Conservation (phyloP, 1,140 invertebrate species). For the Brachionus asplanchnoidis region DNA sequence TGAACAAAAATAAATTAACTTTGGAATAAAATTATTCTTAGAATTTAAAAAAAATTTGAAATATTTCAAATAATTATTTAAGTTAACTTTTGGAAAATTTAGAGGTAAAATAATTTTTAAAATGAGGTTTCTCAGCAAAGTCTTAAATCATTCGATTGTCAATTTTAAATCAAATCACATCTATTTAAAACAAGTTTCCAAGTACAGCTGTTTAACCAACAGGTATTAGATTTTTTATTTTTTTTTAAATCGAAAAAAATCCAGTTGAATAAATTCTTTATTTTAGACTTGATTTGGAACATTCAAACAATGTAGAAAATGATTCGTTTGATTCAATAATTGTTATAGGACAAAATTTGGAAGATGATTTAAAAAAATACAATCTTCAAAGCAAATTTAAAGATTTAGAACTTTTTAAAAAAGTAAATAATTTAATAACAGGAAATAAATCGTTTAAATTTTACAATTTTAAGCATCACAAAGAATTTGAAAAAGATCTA, state of each 20-base stretch:
- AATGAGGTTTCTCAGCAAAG: not conserved
- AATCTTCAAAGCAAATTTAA: constrained; percentile 23
- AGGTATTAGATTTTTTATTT: not conserved
- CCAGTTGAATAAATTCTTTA: not conserved
- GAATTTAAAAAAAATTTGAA: not conserved
- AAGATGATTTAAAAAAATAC: constrained; percentile 12
- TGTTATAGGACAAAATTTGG: constrained; percentile 3
- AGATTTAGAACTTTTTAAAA: not conserved
- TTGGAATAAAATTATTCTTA: constrained; percentile 6
- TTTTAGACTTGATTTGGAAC: not conserved
- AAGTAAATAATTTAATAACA: not conserved
- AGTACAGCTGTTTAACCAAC: not conserved
- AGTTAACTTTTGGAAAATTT: not conserved
- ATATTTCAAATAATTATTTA: not conserved
- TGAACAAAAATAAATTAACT: constrained; percentile 8
- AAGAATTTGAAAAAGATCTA: constrained; percentile 41
- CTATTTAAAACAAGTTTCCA: not conserved
- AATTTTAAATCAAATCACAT: not conserved
- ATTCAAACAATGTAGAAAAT: not conserved
- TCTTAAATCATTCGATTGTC: not conserved
- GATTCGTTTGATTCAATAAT: not conserved
- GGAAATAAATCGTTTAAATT: not conserved
- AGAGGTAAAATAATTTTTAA: not conserved
- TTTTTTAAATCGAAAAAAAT: not conserved
- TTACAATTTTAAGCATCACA: not conserved